Percentiles rank a stretch among this genome's conserved stretches.
phyloP scores from a whole-genome alignment of 2,113 vertebrate species.

The Chrysochloris asiatica region DNA sequence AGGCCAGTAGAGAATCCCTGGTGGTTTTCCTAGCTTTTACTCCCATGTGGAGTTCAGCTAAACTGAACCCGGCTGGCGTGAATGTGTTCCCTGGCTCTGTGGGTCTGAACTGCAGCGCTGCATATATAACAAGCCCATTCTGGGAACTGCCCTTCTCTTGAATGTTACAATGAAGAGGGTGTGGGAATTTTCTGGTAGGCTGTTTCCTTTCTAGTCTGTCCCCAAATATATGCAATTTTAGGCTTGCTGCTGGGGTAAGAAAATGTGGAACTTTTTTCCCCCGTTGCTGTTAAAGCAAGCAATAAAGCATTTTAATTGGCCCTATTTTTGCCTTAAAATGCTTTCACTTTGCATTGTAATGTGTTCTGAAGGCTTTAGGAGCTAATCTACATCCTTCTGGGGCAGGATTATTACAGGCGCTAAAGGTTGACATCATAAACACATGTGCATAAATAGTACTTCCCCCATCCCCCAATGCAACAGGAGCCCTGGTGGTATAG shows the following conservation, averaged over 20 bases:
- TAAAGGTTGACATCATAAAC: not conserved
- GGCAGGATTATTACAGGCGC: not conserved
- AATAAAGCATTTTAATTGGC: not conserved
- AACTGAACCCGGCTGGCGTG: fast-evolving
- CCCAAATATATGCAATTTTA: not conserved
- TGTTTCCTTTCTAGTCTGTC: not conserved
- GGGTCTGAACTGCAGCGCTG: not conserved
- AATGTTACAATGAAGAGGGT: not conserved
- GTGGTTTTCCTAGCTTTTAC: not conserved
- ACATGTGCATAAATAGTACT: not conserved
- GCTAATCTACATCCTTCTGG: not conserved
- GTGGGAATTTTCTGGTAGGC: not conserved
- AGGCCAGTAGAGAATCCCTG: not conserved
- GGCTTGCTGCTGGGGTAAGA: not conserved
- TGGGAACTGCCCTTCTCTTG: not conserved
- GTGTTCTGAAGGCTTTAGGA: not conserved
- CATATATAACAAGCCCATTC: not conserved
- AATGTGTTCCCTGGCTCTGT: not conserved
- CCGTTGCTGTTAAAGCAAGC: not conserved
- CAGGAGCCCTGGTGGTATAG: too few species aligned
- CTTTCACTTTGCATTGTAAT: not conserved
- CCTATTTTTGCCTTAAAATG: not conserved
- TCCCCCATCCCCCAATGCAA: too few species aligned
- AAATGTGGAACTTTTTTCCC: not conserved
- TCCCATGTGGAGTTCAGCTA: not conserved